Evolutionary conservation across 2,113 vertebrate genomes (phyloP).

Genomic region (Bucco capensis): DNA sequence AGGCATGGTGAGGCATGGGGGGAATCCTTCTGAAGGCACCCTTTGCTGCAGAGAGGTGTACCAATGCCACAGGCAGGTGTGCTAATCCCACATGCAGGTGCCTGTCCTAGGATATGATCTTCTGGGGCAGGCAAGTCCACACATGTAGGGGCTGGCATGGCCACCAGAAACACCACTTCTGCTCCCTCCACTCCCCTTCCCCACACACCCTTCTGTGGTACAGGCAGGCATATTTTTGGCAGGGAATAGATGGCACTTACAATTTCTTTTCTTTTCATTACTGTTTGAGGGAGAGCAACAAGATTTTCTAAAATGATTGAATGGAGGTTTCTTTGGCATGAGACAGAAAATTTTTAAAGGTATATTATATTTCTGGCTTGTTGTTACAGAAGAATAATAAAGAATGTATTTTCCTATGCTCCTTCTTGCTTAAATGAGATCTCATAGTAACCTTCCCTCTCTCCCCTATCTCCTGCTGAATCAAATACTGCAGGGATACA

Average conservation of each 20-base stretch:
- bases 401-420: conserved; percentile 83
- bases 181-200: neutral
- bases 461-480: neutral
- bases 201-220: neutral
- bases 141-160: neutral
- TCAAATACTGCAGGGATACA: neutral
- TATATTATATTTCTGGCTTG: conserved; percentile 85
- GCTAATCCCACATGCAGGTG: neutral
- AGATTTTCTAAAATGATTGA: conserved; percentile 65
- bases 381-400: conserved; percentile 84
- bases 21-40: fast-evolving
- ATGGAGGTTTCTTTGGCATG: conserved; percentile 68
- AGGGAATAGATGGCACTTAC: conserved; percentile 2
- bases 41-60: neutral
- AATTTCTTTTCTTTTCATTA: conserved; percentile 58
- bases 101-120: neutral
- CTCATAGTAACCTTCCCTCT: neutral
- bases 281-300: conserved; percentile 30
- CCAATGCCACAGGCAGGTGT: neutral
- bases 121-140: neutral
- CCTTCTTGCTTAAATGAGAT: conserved; percentile 53
- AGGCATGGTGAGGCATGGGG: neutral
- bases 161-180: neutral
- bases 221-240: conserved; percentile 6
- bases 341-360: conserved; percentile 78